A percentile compares a stretch with the other conserved stretches of the same genome.
Evolutionary conservation across 2,113 vertebrate genomes (phyloP).

Genomic region (Hydropotes inermis): DNA sequence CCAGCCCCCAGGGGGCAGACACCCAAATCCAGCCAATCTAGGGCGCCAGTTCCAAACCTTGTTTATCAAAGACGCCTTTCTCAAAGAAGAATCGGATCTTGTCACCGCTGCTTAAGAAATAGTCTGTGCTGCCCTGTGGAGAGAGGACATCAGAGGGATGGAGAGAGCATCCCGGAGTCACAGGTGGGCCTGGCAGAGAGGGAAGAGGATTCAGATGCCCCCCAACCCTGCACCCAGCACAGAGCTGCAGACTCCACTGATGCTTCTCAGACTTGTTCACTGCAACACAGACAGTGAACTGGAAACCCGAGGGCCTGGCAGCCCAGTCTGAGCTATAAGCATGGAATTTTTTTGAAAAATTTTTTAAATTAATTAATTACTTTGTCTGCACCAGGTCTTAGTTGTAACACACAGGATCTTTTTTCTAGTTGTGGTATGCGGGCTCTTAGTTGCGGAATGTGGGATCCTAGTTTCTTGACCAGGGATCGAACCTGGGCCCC

Average conservation of each 20-base stretch:
- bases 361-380: background rate
- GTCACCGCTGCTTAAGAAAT: slow-evolving; percentile 96
- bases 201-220: background rate
- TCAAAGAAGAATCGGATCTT: slow-evolving; percentile 98
- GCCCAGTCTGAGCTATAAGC: background rate
- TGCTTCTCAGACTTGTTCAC: background rate
- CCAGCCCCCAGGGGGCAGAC: background rate
- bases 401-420: background rate
- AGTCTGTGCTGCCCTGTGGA: slow-evolving; percentile 90
- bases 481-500: background rate
- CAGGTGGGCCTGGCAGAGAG: background rate
- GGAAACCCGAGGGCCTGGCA: background rate
- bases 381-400: background rate
- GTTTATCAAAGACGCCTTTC: slow-evolving; percentile 91
- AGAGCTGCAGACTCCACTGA: background rate
- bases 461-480: background rate
- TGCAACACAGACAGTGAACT: background rate
- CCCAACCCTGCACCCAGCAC: background rate
- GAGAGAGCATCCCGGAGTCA: background rate
- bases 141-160: background rate
- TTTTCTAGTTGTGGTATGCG: background rate
- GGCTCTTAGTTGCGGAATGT: background rate
- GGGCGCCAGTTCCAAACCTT: slow-evolving; percentile 80
- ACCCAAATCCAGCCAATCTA: rapidly evolving
- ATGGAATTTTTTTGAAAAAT: background rate